Conservation (phyloP, 2,797 vertebrate genomes). For the Anisognathus igniventris region DNA sequence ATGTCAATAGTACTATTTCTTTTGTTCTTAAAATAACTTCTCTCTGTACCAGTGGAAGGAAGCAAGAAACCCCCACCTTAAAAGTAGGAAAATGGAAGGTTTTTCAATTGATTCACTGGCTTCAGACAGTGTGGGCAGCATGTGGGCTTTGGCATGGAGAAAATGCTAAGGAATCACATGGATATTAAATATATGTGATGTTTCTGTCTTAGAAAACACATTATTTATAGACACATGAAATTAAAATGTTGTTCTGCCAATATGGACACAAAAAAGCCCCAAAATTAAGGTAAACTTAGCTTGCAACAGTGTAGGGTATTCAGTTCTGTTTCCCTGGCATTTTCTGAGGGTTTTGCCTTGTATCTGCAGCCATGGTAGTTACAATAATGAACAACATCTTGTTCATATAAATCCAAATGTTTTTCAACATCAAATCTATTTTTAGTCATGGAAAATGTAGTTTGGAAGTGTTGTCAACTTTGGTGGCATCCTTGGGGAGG, state of each 20-base stretch:
- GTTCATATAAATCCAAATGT: background rate
- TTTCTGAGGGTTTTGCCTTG: background rate
- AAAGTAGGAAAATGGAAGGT: background rate
- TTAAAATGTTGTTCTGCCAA: constrained; percentile 21
- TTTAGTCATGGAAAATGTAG: background rate
- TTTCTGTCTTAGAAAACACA: background rate
- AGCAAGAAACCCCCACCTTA: background rate
- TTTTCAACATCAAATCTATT: background rate
- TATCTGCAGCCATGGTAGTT: background rate
- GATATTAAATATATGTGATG: background rate
- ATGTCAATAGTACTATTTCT: background rate
- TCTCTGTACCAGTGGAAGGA: background rate
- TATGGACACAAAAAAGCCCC: background rate
- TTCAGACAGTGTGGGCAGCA: background rate
- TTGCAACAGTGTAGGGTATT: background rate
- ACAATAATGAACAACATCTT: background rate
- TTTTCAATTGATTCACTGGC: background rate
- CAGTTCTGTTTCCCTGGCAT: background rate
- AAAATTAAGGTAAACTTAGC: background rate
- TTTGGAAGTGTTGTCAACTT: background rate
- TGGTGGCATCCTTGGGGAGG: background rate
- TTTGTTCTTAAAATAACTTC: background rate
- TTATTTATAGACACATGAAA: constrained; percentile 9
- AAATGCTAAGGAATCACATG: background rate
- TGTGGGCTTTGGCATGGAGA: constrained; percentile 9